A percentile compares a stretch with the other conserved stretches of the same genome.
These are phyloP conservation scores for Theretra japonica DNA, from an alignment of 2,888 invertebrate genomes.

Conservation along the genomic window DNA sequence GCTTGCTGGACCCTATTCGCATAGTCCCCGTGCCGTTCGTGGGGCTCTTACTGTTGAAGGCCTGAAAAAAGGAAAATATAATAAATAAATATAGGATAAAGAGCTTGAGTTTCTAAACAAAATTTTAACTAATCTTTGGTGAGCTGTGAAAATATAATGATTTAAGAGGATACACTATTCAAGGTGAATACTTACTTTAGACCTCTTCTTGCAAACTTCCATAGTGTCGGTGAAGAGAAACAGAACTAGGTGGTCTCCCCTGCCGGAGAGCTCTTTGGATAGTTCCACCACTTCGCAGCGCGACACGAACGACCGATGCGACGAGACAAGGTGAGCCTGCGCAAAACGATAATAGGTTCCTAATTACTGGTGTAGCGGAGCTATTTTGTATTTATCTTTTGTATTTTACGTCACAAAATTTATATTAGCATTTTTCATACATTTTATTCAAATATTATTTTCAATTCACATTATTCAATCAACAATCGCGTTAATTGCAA, in stretches of 20 bases:
- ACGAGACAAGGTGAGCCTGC: constrained; percentile 95
- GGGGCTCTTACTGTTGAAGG: constrained; percentile 82
- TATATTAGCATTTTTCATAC: too few species aligned
- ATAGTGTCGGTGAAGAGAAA: constrained; percentile 97
- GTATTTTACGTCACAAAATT: too few species aligned
- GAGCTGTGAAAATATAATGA: too few species aligned
- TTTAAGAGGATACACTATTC: too few species aligned
- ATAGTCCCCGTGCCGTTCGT: constrained; percentile 86
- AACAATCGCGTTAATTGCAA: too few species aligned
- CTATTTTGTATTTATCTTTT: too few species aligned
- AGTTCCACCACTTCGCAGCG: constrained; percentile 95
- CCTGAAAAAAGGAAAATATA: constrained; percentile 55
- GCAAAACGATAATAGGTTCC: constrained; percentile 43
- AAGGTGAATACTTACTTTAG: constrained; percentile 87
- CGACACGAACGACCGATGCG: constrained; percentile 94
- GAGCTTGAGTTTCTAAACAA: too few species aligned
- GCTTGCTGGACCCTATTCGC: constrained; percentile 89
- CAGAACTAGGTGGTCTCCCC: constrained; percentile 94
- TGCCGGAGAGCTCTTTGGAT: constrained; percentile 92
- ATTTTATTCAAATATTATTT: too few species aligned
- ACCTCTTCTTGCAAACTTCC: constrained; percentile 95
- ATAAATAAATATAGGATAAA: too few species aligned
- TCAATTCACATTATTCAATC: too few species aligned
- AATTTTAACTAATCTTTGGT: too few species aligned
- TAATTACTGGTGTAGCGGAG: too few species aligned